Conservation (phyloP, 2,888 invertebrate species). For the Heliconius charithonia region DNA sequence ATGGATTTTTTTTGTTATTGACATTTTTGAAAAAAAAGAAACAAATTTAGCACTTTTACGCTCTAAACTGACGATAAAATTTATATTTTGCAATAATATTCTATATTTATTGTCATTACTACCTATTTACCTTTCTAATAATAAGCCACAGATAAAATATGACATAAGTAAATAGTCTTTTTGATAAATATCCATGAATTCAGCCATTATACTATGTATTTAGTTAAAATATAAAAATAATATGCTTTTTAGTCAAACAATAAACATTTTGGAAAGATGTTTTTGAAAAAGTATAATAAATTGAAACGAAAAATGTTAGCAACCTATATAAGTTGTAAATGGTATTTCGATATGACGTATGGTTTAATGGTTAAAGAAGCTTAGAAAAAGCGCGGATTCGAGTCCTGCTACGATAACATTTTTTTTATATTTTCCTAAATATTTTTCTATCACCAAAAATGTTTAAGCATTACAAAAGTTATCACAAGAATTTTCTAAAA, state of each 20-base stretch:
- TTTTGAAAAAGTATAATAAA: not conserved
- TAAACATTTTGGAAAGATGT: not conserved
- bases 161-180: not conserved
- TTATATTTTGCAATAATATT: not conserved
- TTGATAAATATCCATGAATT: not conserved
- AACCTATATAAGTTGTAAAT: not conserved
- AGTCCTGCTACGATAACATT: not conserved
- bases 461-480: not conserved
- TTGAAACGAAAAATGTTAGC: not conserved
- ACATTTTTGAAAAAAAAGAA: not conserved
- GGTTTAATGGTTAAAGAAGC: too few species aligned
- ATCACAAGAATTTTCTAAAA: not conserved
- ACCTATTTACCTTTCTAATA: not conserved
- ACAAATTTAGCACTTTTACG: too few species aligned
- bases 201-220: not conserved
- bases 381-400: not conserved
- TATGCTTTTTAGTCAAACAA: not conserved
- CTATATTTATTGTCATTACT: not conserved
- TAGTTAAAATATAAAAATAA: not conserved
- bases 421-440: not conserved
- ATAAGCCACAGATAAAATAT: not conserved
- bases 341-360: not conserved
- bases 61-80: not conserved
- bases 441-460: not conserved
- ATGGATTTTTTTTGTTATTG: not conserved